These are phyloP conservation scores for Cryptus viduatorius DNA, from an alignment of 2,888 invertebrate genomes.

Conservation along the genomic window DNA sequence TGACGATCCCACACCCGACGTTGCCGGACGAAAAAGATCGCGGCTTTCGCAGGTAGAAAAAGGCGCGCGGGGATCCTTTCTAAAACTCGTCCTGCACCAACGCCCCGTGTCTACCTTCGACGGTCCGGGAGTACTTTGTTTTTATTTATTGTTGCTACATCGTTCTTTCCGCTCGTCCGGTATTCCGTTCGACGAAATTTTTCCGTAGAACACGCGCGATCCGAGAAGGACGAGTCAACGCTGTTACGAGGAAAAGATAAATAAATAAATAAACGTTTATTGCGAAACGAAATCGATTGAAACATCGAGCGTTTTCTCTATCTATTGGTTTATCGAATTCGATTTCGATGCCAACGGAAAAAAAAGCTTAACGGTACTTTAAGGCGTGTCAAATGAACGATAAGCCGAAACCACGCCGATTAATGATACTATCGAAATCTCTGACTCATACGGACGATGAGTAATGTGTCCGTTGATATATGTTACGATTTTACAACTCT, in stretches of 20 bases:
- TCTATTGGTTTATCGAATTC: background rate
- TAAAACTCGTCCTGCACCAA: slow-evolving; percentile 18
- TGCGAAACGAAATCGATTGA: no score
- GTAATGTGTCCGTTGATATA: slow-evolving; percentile 36
- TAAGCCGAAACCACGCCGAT: slow-evolving; percentile 37
- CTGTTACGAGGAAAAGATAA: background rate
- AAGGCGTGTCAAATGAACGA: slow-evolving; percentile 40
- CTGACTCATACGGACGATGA: slow-evolving; percentile 61
- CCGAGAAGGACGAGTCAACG: background rate
- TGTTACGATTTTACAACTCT: background rate
- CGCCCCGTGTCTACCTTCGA: background rate
- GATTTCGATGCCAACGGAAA: background rate
- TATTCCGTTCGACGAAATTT: slow-evolving; percentile 15
- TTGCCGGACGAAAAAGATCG: slow-evolving; percentile 49
- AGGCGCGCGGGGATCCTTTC: slow-evolving; percentile 43
- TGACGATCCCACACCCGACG: slow-evolving; percentile 9
- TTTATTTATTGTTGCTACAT: slow-evolving; percentile 6
- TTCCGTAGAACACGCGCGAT: background rate
- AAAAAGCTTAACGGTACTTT: slow-evolving; percentile 42
- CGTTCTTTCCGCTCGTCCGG: slow-evolving; percentile 14
- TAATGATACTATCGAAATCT: slow-evolving; percentile 48
- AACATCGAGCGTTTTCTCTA: background rate
- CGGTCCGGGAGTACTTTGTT: slow-evolving; percentile 9
- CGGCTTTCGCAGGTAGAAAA: slow-evolving; percentile 64
- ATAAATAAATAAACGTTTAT: background rate